Evolutionary conservation across 2,797 vertebrate species (phyloP).

Genomic region (Accipiter badius): DNA sequence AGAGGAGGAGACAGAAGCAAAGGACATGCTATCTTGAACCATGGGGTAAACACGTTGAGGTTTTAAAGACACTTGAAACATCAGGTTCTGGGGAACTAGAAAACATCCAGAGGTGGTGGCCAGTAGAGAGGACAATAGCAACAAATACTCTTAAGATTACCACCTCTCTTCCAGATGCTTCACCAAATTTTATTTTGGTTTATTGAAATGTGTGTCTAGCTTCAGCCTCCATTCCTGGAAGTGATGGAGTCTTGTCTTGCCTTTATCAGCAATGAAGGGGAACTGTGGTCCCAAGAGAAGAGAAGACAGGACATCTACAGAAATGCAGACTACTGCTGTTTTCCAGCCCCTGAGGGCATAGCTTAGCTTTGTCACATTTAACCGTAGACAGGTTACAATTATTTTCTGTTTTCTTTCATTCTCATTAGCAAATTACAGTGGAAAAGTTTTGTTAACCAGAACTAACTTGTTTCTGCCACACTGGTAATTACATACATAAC

Average conservation of each 20-base stretch:
- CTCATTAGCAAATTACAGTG: not conserved
- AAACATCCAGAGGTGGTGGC: not conserved
- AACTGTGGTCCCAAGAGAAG: not conserved
- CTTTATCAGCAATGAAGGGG: not conserved
- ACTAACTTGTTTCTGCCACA: not conserved
- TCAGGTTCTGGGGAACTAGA: not conserved
- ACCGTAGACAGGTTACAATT: not conserved
- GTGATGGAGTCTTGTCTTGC: not conserved
- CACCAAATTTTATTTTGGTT: not conserved
- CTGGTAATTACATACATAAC: slow-evolving; percentile 9
- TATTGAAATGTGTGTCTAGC: not conserved
- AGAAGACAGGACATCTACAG: not conserved
- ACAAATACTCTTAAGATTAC: not conserved
- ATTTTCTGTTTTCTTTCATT: not conserved
- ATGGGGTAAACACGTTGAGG: not conserved
- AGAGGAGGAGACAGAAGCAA: not conserved
- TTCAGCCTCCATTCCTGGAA: not conserved
- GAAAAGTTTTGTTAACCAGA: slow-evolving; percentile 11
- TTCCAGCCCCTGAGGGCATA: not conserved
- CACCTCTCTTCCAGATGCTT: not conserved
- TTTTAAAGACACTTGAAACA: not conserved
- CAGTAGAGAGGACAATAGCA: not conserved
- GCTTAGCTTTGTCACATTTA: not conserved
- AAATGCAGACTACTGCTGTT: not conserved
- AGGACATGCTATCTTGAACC: not conserved